Evolutionary conservation across 1,140 invertebrate genomes (phyloP), one percentile per base, ranked within the genome.

Genomic region (Halictus rubicundus): DNA sequence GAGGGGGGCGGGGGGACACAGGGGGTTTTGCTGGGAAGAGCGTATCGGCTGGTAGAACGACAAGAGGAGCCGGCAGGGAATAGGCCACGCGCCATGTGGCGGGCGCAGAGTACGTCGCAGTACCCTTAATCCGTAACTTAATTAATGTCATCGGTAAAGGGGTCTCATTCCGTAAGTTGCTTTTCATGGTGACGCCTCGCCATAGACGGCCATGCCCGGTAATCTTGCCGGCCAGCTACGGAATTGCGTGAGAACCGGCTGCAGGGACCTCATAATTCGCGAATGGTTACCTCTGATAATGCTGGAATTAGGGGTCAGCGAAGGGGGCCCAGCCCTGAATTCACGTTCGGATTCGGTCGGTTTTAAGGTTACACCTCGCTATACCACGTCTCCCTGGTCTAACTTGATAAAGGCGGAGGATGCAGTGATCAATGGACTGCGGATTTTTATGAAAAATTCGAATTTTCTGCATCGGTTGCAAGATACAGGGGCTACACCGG

Each of bases 81-180:
- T 75, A 75, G 57, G 64, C 78, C 64, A 75, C 64, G 78, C 27
- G 78, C 64, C 78, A 61, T 61, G 71, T 68, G 71, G 78, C 71
- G 27, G 27, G 54, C 25, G 23, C 65, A 49, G 72, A 75, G 52
- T 66, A 68, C 71, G 78, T 75, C n/a, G 64, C 32, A 60, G 71
- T 57, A 61, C 78, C 71, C 78, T 80, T 80, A 80, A 75, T 75
- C 78, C 54, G 78, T 80, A 80, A 80, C 78, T 75, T 80, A 80
- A 75, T 80, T 80, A 80, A 80, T 80, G 78, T 80, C 78, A 75
- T 80, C 78, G 71, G 78, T 68, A 74, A 66, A 79, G 70, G 54
- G 68, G 63, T n/a, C 52, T 37, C 42, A 49, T 66, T 61, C 52
- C 70, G 19, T 60, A 37, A 75, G 63, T 75, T 80, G 71, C 52